phyloP scores from a whole-genome alignment of 2,113 vertebrate species.

The Pelecanoides urinatrix region DNA sequence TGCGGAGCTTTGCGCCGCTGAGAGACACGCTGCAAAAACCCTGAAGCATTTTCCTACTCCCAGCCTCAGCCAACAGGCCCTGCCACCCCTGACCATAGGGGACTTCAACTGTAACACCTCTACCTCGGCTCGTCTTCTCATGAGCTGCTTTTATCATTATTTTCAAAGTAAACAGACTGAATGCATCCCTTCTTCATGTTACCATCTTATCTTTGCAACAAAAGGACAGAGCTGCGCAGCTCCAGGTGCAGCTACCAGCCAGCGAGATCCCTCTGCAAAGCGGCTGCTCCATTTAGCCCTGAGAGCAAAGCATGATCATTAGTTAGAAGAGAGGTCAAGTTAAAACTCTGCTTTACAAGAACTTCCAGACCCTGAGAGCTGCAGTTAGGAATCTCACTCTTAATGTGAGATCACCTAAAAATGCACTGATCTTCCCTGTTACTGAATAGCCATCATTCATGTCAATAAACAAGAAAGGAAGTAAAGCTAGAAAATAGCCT shows the following conservation, averaged over 20 bases:
- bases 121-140: accelerated
- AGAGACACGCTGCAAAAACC: background rate
- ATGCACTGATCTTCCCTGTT: background rate
- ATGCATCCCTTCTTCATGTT: background rate
- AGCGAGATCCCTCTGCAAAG: background rate
- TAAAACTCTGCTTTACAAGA: background rate
- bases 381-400: background rate
- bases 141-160: accelerated
- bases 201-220: background rate
- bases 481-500: background rate
- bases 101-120: accelerated
- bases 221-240: background rate
- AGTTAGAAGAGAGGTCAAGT: background rate
- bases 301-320: background rate
- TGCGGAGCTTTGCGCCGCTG: background rate
- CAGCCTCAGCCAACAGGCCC: background rate
- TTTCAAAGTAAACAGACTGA: background rate
- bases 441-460: background rate
- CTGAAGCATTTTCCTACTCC: accelerated
- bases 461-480: background rate
- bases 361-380: background rate
- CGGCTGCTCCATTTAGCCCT: background rate
- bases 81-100: accelerated
- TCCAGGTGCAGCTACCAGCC: background rate
- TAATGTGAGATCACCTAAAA: background rate